Percentiles rank a stretch among this genome's conserved stretches.
phyloP scores from a whole-genome alignment of 64 coral and sea anemone species.

The Stylophora pistillata region DNA sequence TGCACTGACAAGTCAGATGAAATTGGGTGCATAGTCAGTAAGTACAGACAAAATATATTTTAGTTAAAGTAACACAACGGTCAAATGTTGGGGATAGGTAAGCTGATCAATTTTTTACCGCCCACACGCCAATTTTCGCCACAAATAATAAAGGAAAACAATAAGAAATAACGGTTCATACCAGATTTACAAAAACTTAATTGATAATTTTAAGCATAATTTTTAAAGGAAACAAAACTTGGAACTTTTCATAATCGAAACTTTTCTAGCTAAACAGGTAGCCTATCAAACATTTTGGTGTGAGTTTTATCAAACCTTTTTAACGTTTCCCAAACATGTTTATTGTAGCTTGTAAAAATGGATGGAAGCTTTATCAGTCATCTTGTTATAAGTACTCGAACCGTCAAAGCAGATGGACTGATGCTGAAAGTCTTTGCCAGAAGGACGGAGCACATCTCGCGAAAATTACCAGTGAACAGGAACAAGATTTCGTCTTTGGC shows the following conservation, averaged over 20 bases:
- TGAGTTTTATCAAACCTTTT: background rate
- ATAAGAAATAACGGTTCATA: no score
- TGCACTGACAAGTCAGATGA: conserved; percentile 53
- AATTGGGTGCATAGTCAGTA: conserved; percentile 39
- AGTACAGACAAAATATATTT: background rate
- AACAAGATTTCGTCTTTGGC: conserved; percentile 18
- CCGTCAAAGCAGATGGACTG: background rate
- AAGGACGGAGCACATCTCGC: conserved; percentile 10
- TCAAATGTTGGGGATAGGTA: background rate
- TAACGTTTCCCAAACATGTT: background rate
- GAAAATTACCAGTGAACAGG: conserved; percentile 22
- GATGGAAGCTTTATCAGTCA: conserved; percentile 23
- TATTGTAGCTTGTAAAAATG: background rate
- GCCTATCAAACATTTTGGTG: no score
- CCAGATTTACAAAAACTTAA: no score
- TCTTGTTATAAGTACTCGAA: conserved; percentile 47
- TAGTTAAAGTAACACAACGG: background rate
- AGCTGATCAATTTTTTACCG: background rate
- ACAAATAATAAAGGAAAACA: no score
- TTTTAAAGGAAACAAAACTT: no score
- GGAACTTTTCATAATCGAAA: no score
- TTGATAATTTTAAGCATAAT: no score
- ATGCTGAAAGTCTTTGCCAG: background rate
- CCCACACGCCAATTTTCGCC: no score
- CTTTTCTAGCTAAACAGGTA: no score